Percentiles rank a stretch among this genome's conserved stretches.
phyloP scores from a whole-genome alignment of 2,113 vertebrate species.

The Gallinago jamesoni region DNA sequence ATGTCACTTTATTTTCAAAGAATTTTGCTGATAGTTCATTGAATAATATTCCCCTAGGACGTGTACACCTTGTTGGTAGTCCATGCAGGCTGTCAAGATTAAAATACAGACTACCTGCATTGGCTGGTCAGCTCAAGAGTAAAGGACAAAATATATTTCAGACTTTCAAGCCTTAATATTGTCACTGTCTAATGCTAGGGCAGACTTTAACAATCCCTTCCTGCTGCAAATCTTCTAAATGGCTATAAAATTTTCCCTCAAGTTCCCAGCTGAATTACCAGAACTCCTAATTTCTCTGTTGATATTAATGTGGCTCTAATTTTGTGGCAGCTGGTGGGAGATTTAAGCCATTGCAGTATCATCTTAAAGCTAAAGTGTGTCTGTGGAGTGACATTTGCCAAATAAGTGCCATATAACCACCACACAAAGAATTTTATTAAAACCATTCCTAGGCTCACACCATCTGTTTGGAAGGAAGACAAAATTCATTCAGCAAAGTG shows the following conservation, averaged over 20 bases:
- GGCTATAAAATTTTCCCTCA: not conserved
- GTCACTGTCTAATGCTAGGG: not conserved
- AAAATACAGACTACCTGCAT: not conserved
- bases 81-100: not conserved
- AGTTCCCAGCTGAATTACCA: not conserved
- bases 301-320: constrained; percentile 30
- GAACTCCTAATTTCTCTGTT: not conserved
- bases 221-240: not conserved
- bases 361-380: constrained; percentile 43
- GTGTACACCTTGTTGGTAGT: not conserved
- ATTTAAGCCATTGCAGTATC: constrained; percentile 25
- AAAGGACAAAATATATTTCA: not conserved
- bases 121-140: not conserved
- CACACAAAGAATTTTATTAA: constrained; percentile 50
- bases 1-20: not conserved
- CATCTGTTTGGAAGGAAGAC: constrained; percentile 54
- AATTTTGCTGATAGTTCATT: not conserved
- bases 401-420: constrained; percentile 46
- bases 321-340: constrained; percentile 41
- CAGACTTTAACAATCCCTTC: not conserved
- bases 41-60: not conserved
- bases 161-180: not conserved
- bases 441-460: constrained; percentile 35
- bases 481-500: constrained; percentile 32
- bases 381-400: constrained; percentile 49